Conservation (phyloP, 1,140 invertebrate genomes). For the Brachionus koreanus region DNA sequence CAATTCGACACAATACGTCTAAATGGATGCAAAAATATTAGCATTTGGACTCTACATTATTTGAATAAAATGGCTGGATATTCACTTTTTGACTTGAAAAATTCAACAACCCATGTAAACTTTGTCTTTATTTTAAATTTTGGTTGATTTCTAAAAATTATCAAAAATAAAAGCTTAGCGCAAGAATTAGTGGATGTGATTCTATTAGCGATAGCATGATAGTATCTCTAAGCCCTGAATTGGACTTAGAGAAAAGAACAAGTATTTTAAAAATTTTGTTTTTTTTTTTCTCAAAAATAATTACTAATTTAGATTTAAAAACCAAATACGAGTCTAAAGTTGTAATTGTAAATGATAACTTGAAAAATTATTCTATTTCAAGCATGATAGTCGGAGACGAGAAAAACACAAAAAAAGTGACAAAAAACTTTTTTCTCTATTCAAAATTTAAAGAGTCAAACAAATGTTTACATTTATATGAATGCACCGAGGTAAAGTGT, state of each 20-base stretch:
- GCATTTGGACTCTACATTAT: background rate
- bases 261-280: background rate
- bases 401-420: background rate
- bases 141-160: too few relatives aligned
- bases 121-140: background rate
- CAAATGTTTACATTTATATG: background rate
- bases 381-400: background rate
- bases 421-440: background rate
- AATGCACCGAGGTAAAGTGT: constrained; percentile 3
- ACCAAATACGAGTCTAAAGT: constrained; percentile 8
- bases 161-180: background rate
- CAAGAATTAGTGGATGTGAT: constrained; percentile 1
- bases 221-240: background rate
- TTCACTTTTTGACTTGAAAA: background rate
- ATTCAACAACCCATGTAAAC: background rate
- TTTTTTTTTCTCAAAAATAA: background rate
- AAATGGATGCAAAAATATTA: constrained; percentile 19
- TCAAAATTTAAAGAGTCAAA: background rate
- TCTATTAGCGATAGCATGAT: background rate
- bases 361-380: background rate
- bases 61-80: background rate
- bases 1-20: background rate
- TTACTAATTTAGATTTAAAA: background rate
- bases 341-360: background rate
- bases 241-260: background rate